Conservation (phyloP, 92 coral and sea anemone species). For the Actinostola sp. region DNA sequence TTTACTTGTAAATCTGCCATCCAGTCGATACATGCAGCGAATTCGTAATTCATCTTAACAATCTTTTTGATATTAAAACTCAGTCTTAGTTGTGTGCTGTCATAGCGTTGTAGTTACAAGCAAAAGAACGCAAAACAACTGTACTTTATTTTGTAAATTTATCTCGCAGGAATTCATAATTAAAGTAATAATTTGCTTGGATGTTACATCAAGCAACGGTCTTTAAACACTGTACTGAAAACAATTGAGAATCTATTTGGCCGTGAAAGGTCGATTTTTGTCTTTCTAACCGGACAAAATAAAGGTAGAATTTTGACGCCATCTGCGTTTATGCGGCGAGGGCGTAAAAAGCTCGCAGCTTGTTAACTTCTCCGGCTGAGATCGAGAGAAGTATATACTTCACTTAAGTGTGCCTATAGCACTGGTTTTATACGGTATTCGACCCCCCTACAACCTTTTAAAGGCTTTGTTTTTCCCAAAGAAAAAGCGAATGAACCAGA, state of each 20-base stretch:
- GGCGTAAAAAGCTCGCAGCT: background rate
- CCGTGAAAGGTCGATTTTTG: background rate
- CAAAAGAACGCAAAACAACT: background rate
- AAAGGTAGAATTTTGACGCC: conserved; percentile 7
- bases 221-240: background rate
- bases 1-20: no score
- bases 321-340: background rate
- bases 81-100: no score
- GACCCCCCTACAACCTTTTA: background rate
- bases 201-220: background rate
- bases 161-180: background rate
- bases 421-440: background rate
- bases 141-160: background rate
- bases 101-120: no score
- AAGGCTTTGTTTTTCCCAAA: conserved; percentile 2
- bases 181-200: background rate
- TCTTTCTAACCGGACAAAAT: background rate
- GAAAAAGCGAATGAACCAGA: background rate
- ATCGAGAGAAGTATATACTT: background rate
- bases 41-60: no score
- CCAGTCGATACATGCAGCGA: no score
- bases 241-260: background rate
- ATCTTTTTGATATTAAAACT: no score
- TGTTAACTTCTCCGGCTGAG: background rate
- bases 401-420: background rate